Evolutionary conservation across 2,113 vertebrate genomes (phyloP), one percentile per base, ranked within the genome.

Genomic region (Probosciger aterrimus): DNA sequence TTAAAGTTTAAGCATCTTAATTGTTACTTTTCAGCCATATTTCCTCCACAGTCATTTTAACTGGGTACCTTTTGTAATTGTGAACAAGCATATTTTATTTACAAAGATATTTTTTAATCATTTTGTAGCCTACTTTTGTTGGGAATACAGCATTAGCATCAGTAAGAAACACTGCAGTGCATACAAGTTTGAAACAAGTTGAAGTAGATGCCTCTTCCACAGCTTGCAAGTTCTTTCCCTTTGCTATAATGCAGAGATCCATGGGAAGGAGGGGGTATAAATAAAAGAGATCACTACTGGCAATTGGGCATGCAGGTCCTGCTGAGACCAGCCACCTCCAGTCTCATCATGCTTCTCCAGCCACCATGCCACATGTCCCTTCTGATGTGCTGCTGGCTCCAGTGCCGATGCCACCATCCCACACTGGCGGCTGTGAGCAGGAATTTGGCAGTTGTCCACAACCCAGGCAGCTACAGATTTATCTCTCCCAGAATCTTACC

Each of bases 181-280:
- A 9, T 41, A 23, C 13, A 31, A 64, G 6, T 52, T 84, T 88
- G 82, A 93, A 94, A 95, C 46, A 82, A 96, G 10, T 9, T 37
- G 83, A 97, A 96, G 74, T 17, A 88, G 50, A 25, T 1, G 0
- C 52, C 57, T 95, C 64, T 95, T 78, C 90, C 86, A 91, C 88
- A 92, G 79, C 79, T 92, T 91, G 69, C 77, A 96, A 94, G 44
- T 37, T 68, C 94, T 93, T 93, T 90, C 88, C 64, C 78, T 95
- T 95, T 78, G 46, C 63, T 96, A 11, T 53, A 84, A 83, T 28
- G 18, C 33, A 87, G 86, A 88, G 43, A 30, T 16, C 33, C 47
- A 16, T 37, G 65, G 65, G 80, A 93, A 94, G 24, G 46, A 84
- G 86, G 18, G 41, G 10, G 8, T 1, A 62, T 30, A 46, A 74